Conservation (phyloP, 1,140 invertebrate species). For the Drosophila malerkotliana region DNA sequence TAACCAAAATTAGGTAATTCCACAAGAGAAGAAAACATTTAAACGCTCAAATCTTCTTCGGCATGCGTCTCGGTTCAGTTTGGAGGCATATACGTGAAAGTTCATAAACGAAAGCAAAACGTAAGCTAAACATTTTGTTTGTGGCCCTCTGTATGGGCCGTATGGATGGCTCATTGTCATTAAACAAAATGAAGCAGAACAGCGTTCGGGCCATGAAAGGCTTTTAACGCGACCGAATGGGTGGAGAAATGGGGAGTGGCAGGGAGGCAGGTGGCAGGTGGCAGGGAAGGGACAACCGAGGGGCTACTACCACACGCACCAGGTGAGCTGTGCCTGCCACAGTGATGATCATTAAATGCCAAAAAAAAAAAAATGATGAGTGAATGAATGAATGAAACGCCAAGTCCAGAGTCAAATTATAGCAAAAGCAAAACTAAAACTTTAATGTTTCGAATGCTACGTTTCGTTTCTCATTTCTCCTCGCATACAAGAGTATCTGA, state of each 20-base stretch:
- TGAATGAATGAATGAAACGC: slow-evolving; percentile 49
- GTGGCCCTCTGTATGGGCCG: slow-evolving; percentile 12
- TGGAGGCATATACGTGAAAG: slow-evolving; percentile 71
- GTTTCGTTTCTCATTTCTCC: slow-evolving; percentile 65
- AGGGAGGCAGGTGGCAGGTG: slow-evolving; percentile 3
- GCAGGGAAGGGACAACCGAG: neutral
- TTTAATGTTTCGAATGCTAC: slow-evolving; percentile 76
- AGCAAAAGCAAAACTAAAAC: slow-evolving; percentile 73
- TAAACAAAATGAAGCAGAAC: slow-evolving; percentile 81
- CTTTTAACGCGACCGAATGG: slow-evolving; percentile 53
- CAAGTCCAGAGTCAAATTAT: slow-evolving; percentile 68
- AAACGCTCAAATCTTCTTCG: slow-evolving; percentile 63
- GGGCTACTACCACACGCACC: slow-evolving; percentile 41
- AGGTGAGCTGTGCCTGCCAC: slow-evolving; percentile 31
- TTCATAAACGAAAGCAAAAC: slow-evolving; percentile 78
- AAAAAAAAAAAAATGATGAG: slow-evolving; percentile 57
- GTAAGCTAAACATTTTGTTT: slow-evolving; percentile 53
- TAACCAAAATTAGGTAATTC: slow-evolving; percentile 79
- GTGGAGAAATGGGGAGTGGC: slow-evolving; percentile 26
- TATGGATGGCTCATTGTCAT: slow-evolving; percentile 65
- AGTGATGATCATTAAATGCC: slow-evolving; percentile 76
- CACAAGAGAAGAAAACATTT: slow-evolving; percentile 60
- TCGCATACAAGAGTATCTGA: slow-evolving; percentile 17
- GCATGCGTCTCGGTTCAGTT: slow-evolving; percentile 13
- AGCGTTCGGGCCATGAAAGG: slow-evolving; percentile 66